Evolutionary conservation across 2,797 vertebrate species (phyloP).

Genomic region (Myiotriccus ornatus): DNA sequence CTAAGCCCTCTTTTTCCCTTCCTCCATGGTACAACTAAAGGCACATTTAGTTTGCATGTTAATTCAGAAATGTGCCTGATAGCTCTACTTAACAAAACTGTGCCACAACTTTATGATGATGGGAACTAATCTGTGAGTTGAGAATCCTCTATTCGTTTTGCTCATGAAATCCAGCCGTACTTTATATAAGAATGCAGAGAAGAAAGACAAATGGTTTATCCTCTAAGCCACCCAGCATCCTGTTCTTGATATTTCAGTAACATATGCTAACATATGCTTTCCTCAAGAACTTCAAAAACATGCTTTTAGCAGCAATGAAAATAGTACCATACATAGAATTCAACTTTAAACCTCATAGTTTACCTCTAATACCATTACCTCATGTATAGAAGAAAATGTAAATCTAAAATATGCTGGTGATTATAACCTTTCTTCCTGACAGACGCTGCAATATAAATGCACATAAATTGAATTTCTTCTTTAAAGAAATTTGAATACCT

Average conservation of each 20-base stretch:
- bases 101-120: background rate
- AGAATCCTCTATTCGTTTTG: background rate
- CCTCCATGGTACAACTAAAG: background rate
- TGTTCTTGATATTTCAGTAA: constrained; percentile 75
- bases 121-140: constrained; percentile 1
- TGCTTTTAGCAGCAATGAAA: constrained; percentile 75
- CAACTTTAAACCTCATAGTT: constrained; percentile 74
- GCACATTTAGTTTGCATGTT: background rate
- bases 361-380: constrained; percentile 82
- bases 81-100: background rate
- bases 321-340: constrained; percentile 75
- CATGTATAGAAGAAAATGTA: constrained; percentile 82
- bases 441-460: constrained; percentile 98
- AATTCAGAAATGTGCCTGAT: background rate
- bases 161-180: constrained; percentile 27
- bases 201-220: constrained; percentile 73
- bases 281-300: constrained; percentile 78
- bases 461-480: constrained; percentile 99
- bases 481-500: constrained; percentile 96
- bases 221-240: constrained; percentile 71
- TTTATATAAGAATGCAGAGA: constrained; percentile 65
- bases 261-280: constrained; percentile 80
- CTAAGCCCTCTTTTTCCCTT: background rate
- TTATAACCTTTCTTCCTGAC: constrained; percentile 97
- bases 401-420: constrained; percentile 91